Percentiles rank a stretch among this genome's conserved stretches.
These are phyloP conservation scores for Heterohyrax brucei DNA, from an alignment of 2,797 vertebrate species.

Conservation along the genomic window DNA sequence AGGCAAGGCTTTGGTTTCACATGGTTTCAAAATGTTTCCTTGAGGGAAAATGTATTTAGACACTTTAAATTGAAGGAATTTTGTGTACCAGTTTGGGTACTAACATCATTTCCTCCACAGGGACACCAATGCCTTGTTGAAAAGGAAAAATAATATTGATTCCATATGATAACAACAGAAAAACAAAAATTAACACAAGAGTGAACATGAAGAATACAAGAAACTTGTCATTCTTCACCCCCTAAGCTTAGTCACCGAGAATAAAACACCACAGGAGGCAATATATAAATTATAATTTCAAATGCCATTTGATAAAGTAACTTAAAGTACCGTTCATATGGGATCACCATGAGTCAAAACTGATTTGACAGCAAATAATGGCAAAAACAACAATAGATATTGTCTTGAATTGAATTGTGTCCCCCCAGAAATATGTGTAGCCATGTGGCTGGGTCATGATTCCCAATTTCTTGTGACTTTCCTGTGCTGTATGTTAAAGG, in stretches of 20 bases:
- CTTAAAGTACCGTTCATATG: not conserved
- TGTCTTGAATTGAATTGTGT: too few species aligned
- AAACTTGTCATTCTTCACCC: not conserved
- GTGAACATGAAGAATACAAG: conserved; percentile 66
- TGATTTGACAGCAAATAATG: not conserved
- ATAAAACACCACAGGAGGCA: not conserved
- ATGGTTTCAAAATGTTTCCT: conserved; percentile 73
- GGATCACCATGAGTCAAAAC: not conserved
- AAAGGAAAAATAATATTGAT: conserved; percentile 65
- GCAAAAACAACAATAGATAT: not conserved
- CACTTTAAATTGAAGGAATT: conserved; percentile 73
- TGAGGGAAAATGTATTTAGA: conserved; percentile 71
- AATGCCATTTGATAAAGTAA: conserved; percentile 26
- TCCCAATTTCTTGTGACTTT: too few species aligned
- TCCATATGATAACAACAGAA: not conserved
- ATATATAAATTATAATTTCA: conserved; percentile 38
- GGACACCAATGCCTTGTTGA: not conserved
- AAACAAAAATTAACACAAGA: not conserved
- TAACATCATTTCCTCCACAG: conserved; percentile 71
- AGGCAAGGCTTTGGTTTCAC: conserved; percentile 68
- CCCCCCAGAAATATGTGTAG: too few species aligned
- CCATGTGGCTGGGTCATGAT: too few species aligned
- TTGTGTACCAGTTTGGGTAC: conserved; percentile 55
- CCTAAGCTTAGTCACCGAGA: not conserved
- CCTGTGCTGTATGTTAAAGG: too few species aligned